Evolutionary conservation across 2,113 vertebrate genomes (phyloP).

Genomic region (Apodemus speciosus): DNA sequence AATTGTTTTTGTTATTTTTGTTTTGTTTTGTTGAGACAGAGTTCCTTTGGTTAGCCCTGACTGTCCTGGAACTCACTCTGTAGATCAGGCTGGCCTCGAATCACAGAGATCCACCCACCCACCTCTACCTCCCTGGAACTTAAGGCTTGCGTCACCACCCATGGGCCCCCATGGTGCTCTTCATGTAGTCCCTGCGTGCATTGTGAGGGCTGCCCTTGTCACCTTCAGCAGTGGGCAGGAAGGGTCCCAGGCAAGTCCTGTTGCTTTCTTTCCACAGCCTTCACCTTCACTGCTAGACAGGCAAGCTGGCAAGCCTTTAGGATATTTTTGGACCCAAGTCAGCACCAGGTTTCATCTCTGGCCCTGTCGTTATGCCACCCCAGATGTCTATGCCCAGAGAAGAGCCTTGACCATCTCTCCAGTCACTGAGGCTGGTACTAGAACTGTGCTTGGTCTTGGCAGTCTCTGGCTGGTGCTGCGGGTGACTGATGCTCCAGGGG

Average conservation of each 20-base stretch:
- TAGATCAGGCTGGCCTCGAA: too few relatives aligned
- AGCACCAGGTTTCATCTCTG: not conserved
- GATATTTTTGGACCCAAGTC: not conserved
- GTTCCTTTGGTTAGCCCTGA: too few relatives aligned
- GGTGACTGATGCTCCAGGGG: not conserved
- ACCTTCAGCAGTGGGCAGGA: not conserved
- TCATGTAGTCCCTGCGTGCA: not conserved
- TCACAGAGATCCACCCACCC: too few relatives aligned
- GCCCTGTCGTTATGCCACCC: not conserved
- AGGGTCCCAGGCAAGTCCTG: not conserved
- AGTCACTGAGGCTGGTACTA: not conserved
- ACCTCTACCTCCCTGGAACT: not conserved
- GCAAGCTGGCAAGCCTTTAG: not conserved
- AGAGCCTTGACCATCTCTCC: not conserved
- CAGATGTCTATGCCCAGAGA: not conserved
- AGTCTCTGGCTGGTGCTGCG: not conserved
- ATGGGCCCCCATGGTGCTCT: too few relatives aligned
- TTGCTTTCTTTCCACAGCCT: not conserved
- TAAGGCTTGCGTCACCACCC: not conserved
- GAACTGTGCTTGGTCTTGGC: not conserved
- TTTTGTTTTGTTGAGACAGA: too few relatives aligned
- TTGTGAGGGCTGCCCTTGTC: not conserved
- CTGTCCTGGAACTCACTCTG: too few relatives aligned
- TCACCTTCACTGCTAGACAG: not conserved
- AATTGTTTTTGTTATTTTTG: too few relatives aligned